phyloP scores from a whole-genome alignment of 2,113 vertebrate species.

The Stigmatopora nigra region DNA sequence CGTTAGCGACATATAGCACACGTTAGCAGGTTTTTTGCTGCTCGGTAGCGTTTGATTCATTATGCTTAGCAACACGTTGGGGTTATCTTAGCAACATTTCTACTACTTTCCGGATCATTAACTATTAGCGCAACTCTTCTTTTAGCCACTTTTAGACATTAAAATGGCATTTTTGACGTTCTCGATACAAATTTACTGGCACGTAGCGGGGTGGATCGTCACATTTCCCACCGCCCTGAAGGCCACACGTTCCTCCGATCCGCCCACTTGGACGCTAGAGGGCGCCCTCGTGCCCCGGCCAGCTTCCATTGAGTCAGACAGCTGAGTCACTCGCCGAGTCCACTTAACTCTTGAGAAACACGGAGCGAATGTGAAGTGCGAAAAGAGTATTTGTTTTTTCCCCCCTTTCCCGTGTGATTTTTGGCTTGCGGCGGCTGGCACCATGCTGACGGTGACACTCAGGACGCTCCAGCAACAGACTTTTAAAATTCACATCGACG shows the following conservation, averaged over 20 bases:
- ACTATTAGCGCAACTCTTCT: no score
- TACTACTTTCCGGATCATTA: no score
- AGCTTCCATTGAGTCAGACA: conserved; percentile 44
- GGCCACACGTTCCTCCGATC: conserved; percentile 20
- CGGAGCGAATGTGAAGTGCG: background rate
- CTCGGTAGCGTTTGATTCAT: no score
- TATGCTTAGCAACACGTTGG: no score
- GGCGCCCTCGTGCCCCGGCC: conserved; percentile 41
- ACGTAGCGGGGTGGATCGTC: no score
- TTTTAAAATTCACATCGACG: conserved; percentile 68
- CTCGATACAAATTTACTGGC: no score
- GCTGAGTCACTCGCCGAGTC: conserved; percentile 70
- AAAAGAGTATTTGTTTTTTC: background rate
- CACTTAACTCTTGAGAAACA: conserved; percentile 14
- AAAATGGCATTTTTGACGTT: no score
- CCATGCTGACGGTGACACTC: conserved; percentile 69
- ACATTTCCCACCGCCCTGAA: conserved; percentile 27
- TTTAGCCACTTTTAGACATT: no score
- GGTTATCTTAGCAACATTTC: no score
- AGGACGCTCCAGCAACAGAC: conserved; percentile 76
- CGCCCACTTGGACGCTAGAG: conserved; percentile 45
- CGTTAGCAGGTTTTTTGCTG: no score
- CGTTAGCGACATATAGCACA: background rate
- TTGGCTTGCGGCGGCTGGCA: conserved; percentile 4
- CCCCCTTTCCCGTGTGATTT: background rate